Conservation (phyloP, 2,113 vertebrate genomes). For the Prietella phreatophila region DNA sequence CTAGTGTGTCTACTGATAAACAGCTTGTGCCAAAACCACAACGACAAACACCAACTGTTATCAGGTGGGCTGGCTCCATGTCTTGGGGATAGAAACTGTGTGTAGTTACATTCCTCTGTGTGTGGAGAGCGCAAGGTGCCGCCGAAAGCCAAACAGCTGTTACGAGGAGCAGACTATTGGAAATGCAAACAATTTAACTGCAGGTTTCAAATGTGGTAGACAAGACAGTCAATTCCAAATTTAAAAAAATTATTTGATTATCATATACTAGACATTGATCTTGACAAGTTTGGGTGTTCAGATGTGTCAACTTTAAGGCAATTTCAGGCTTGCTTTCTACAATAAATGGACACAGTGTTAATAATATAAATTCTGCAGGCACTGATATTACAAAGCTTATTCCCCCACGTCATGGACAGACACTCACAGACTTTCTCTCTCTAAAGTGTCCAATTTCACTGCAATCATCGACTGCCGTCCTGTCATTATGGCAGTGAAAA, state of each 20-base stretch:
- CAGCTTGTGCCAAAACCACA: slow-evolving; percentile 51
- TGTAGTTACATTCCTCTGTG: slow-evolving; percentile 49
- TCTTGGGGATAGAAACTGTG: background rate
- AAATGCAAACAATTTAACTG: background rate
- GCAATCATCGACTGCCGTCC: slow-evolving; percentile 23
- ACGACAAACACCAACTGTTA: slow-evolving; percentile 59
- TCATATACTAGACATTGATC: background rate
- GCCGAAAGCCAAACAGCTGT: slow-evolving; percentile 40
- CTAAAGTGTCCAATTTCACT: slow-evolving; percentile 14
- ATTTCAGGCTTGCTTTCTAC: background rate
- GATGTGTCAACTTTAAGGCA: background rate
- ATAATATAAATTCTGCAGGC: background rate
- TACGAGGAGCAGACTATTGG: background rate
- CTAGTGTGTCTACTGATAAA: slow-evolving; percentile 51
- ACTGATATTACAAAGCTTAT: background rate
- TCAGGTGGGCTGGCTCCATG: slow-evolving; percentile 48
- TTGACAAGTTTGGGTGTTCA: background rate
- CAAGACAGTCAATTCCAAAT: background rate
- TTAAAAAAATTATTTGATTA: background rate
- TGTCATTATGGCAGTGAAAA: slow-evolving; percentile 29
- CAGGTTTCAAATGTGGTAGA: background rate
- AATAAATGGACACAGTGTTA: background rate
- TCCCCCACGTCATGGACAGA: background rate
- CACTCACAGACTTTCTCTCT: background rate
- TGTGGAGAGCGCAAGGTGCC: background rate